These are phyloP conservation scores for Danio albolineatus DNA, from an alignment of 2,797 vertebrate genomes.

Conservation along the genomic window DNA sequence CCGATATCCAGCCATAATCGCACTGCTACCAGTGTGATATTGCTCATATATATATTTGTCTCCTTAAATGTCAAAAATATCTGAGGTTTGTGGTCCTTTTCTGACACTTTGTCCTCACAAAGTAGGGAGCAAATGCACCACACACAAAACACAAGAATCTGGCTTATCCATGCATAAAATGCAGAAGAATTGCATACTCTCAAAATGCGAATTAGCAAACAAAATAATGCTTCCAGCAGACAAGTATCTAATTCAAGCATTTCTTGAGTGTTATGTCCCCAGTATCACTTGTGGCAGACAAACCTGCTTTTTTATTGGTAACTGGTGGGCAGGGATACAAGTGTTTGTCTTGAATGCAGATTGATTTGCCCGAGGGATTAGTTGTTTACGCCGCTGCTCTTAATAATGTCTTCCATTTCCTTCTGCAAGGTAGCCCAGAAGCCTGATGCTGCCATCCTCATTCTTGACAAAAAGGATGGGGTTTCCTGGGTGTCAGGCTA, in stretches of 20 bases:
- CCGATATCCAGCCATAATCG: no score
- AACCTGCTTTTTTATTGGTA: not conserved
- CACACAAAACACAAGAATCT: not conserved
- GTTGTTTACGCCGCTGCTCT: not conserved
- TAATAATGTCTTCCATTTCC: not conserved
- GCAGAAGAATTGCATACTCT: not conserved
- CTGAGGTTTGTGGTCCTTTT: no score
- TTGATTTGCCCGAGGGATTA: not conserved
- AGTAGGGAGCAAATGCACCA: no score
- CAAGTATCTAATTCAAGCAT: not conserved
- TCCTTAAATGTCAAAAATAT: no score
- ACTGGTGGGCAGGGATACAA: not conserved
- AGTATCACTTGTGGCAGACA: not conserved
- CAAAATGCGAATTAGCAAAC: not conserved
- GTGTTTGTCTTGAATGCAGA: not conserved
- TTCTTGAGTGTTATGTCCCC: not conserved
- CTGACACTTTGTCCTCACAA: no score
- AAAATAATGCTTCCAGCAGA: not conserved
- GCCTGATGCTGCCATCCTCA: not conserved
- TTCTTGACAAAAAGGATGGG: constrained; percentile 1
- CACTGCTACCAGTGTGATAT: no score
- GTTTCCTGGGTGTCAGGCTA: constrained; percentile 4
- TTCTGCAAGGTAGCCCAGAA: not conserved
- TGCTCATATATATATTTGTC: no score
- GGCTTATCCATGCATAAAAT: not conserved